Evolutionary conservation across 2,113 vertebrate genomes (phyloP), one percentile per base, ranked within the genome.

Genomic region (Limnothrissa miodon): DNA sequence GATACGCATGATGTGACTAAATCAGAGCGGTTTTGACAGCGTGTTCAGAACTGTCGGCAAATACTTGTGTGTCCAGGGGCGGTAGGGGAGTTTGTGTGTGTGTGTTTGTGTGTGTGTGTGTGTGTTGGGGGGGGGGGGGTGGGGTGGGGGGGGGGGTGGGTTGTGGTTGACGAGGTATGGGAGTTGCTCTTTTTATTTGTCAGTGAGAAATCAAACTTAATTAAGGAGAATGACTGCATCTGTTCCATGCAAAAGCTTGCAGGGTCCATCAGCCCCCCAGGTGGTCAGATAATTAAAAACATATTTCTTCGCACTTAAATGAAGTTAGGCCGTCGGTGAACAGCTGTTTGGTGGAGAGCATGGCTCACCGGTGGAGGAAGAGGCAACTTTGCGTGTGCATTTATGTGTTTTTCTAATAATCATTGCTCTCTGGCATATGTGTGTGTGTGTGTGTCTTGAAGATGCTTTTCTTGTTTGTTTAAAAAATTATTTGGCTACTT

Each of bases 211-310:
- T 88, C 87, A 88, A 85, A 88, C 87, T 87, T 88, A 88, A 88
- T 88, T 88, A 88, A 88, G 85, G 85, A 85, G 87, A 88, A 87
- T 86, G 80, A 80, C 66, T 87, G 79, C 87, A 88, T 88, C 87
- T 88, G 87, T 87, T 88, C 78, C 78, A 82, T 78, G 80, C 83
- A 81, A 15, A 85, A 86, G 82, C 84, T 88, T 85, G 85, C 84
- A 85, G 80, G 87, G 87, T 88, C 87, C 85, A 87, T 87, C 85
- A 87, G 84, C 56, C 84, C 85, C 87, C 85, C 87, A 88, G 87
- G 87, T 88, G 85, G 87, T 88, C 85, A 80, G 83, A 88, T 88
- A 85, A 88, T 88, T 88, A 88, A 88, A 88, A 88, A 88, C 87
- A 88, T 88, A 87, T 88, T 88, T 88, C 87, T 86, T 86, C 85